A percentile compares a stretch with the other conserved stretches of the same genome.
These are phyloP conservation scores for Brachynemurus nebulosus DNA, from an alignment of 2,888 invertebrate species.

Conservation along the genomic window DNA sequence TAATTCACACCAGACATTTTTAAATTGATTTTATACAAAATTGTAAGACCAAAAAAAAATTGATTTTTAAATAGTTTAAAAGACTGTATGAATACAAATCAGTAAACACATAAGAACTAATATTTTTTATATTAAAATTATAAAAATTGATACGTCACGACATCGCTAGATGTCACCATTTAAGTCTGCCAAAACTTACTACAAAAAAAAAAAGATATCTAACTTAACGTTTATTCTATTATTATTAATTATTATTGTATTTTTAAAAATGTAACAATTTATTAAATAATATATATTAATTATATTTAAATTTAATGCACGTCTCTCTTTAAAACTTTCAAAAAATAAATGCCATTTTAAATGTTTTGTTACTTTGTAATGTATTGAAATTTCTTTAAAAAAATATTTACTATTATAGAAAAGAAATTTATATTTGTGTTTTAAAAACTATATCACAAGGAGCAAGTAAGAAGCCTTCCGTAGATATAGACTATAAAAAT, in stretches of 20 bases:
- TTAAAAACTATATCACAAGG: constrained; percentile 1
- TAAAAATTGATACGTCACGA: too few species aligned
- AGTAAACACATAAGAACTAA: too few species aligned
- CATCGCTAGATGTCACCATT: constrained; percentile 3
- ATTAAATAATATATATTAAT: neutral
- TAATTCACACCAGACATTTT: too few species aligned
- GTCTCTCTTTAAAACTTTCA: neutral
- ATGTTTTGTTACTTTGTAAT: neutral
- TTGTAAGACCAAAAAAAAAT: too few species aligned
- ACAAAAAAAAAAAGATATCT: neutral
- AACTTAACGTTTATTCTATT: neutral
- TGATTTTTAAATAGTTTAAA: too few species aligned
- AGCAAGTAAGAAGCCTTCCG: constrained; percentile 9
- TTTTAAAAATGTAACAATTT: neutral
- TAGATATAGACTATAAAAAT: constrained; percentile 3
- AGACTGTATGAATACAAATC: too few species aligned
- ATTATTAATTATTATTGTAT: constrained; percentile 1
- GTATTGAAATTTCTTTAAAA: neutral
- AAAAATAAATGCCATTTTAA: neutral
- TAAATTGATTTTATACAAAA: too few species aligned
- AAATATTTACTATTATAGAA: neutral
- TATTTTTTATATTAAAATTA: too few species aligned
- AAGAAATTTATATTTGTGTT: neutral
- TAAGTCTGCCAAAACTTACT: constrained; percentile 5
- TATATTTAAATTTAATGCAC: neutral